phyloP scores from a whole-genome alignment of 2,888 invertebrate genomes.

The Drosophila aldrichi region DNA sequence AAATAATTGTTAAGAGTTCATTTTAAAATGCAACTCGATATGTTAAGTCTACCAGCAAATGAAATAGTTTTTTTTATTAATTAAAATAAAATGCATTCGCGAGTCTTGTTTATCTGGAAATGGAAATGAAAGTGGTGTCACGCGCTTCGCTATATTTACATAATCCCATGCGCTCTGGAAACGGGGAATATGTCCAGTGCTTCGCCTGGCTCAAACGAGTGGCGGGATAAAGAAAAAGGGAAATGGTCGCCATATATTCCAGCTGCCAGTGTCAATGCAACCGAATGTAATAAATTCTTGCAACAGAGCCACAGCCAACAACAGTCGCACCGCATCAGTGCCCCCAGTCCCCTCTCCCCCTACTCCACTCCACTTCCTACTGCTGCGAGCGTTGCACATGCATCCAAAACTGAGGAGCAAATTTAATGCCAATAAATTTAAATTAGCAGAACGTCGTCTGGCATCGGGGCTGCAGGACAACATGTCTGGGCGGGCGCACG shows the following conservation, averaged over 20 bases:
- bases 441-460: constrained; percentile 68
- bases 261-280: constrained; percentile 72
- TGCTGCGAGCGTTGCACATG: constrained; percentile 19
- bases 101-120: not conserved
- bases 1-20: not conserved
- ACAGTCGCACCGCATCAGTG: constrained; percentile 12
- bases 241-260: constrained; percentile 59
- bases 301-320: constrained; percentile 40
- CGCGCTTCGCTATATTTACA: constrained; percentile 35
- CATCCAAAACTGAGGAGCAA: constrained; percentile 50
- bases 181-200: constrained; percentile 8
- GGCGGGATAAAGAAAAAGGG: constrained; percentile 27
- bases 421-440: constrained; percentile 80
- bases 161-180: constrained; percentile 19
- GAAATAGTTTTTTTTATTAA: not conserved
- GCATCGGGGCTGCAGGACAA: constrained; percentile 48
- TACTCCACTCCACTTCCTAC: not conserved
- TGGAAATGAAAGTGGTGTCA: constrained; percentile 10
- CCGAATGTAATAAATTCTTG: constrained; percentile 69
- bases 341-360: not conserved
- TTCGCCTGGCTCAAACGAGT: constrained; percentile 1
- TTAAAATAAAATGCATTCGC: constrained; percentile 3
- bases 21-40: too few relatives aligned
- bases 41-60: not conserved
- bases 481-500: constrained; percentile 54